Conservation (phyloP, 2,797 vertebrate genomes). For the Cyprinella venusta region DNA sequence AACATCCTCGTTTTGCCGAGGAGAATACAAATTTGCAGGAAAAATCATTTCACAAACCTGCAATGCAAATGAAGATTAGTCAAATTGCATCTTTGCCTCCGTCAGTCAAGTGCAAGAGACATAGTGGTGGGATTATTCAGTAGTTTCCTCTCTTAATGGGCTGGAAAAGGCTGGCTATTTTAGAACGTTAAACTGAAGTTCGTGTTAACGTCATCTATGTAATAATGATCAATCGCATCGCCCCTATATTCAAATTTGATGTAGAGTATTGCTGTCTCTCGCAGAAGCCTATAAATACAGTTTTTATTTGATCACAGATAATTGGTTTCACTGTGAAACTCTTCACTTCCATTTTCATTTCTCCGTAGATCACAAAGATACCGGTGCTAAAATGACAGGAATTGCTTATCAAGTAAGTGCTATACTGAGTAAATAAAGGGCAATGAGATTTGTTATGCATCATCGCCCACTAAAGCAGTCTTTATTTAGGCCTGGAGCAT, state of each 20-base stretch:
- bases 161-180: constrained; percentile 22
- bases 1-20: constrained; percentile 8
- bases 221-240: background rate
- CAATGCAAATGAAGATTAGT: constrained; percentile 24
- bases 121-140: background rate
- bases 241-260: background rate
- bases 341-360: constrained; percentile 1
- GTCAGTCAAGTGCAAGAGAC: constrained; percentile 14
- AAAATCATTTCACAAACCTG: constrained; percentile 32
- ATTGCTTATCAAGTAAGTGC: background rate
- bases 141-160: constrained; percentile 15
- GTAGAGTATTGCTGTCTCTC: background rate
- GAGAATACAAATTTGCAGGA: constrained; percentile 28
- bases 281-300: constrained; percentile 2
- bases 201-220: constrained; percentile 11
- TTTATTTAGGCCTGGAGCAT: constrained; percentile 9
- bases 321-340: constrained; percentile 5
- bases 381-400: background rate
- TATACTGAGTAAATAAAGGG: background rate
- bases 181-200: constrained; percentile 16
- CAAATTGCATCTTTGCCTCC: constrained; percentile 1
- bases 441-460: constrained; percentile 16
- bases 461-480: background rate
- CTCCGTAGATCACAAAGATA: background rate
- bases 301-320: constrained; percentile 31